These are phyloP conservation scores for Drosophila arawakana DNA, from an alignment of 1,140 invertebrate genomes.

Conservation along the genomic window DNA sequence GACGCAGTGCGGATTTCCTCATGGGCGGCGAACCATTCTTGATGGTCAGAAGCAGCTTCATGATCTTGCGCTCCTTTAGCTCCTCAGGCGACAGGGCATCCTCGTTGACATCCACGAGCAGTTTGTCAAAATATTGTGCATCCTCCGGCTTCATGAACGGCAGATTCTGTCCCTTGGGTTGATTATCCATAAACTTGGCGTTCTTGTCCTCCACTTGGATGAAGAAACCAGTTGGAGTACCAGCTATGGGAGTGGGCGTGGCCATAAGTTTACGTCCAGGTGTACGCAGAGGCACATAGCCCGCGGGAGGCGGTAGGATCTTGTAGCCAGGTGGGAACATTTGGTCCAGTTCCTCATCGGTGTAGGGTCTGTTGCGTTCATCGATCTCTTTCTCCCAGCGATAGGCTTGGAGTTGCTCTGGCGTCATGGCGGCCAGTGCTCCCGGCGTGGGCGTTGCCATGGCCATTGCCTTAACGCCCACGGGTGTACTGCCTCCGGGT, in stretches of 20 bases:
- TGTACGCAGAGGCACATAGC: slow-evolving; percentile 98
- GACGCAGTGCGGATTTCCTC: slow-evolving; percentile 98
- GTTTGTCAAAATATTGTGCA: slow-evolving; percentile 99
- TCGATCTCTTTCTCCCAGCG: slow-evolving; percentile 99
- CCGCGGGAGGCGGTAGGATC: slow-evolving; percentile 97
- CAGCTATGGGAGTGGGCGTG: slow-evolving; percentile 98
- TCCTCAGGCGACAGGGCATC: slow-evolving; percentile 97
- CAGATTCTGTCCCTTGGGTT: slow-evolving; percentile 96
- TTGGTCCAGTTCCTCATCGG: slow-evolving; percentile 98
- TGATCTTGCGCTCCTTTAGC: slow-evolving; percentile 99
- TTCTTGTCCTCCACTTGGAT: slow-evolving; percentile 94
- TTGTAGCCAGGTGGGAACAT: slow-evolving; percentile 99
- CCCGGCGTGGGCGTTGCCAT: slow-evolving; percentile 98
- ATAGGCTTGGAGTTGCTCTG: slow-evolving; percentile 98
- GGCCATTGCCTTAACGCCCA: slow-evolving; percentile 98
- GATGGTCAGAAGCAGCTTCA: slow-evolving; percentile 99
- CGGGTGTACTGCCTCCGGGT: slow-evolving; percentile 92
- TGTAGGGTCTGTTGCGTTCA: slow-evolving; percentile 97
- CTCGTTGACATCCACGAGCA: slow-evolving; percentile 99
- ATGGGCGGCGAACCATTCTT: slow-evolving; percentile 99
- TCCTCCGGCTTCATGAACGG: slow-evolving; percentile 99
- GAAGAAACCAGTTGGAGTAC: slow-evolving; percentile 97
- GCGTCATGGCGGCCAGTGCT: slow-evolving; percentile 98
- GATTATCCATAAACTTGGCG: slow-evolving; percentile 97
- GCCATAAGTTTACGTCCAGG: slow-evolving; percentile 98